Evolutionary conservation across 2,113 vertebrate species (phyloP).

Genomic region (Lepus timidus): DNA sequence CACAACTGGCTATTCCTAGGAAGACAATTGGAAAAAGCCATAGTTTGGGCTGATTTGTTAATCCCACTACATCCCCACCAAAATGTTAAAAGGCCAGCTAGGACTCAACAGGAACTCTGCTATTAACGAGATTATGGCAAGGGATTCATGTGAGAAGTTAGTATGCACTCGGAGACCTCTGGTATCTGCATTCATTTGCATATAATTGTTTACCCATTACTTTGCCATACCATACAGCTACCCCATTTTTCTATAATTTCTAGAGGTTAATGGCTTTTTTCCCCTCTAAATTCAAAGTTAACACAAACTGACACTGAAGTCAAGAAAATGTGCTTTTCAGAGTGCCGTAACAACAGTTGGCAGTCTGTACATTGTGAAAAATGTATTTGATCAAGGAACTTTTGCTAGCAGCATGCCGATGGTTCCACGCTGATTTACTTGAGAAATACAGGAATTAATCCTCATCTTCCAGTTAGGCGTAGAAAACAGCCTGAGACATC

Average conservation of each 20-base stretch:
- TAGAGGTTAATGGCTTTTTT: conserved; percentile 85
- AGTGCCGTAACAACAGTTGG: conserved; percentile 77
- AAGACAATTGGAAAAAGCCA: conserved; percentile 82
- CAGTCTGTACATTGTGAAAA: conserved; percentile 83
- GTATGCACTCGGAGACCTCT: conserved; percentile 83
- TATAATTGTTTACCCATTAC: conserved; percentile 86
- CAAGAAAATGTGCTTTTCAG: conserved; percentile 79
- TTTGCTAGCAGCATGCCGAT: conserved; percentile 73
- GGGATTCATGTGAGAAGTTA: conserved; percentile 82
- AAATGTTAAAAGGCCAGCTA: conserved; percentile 81
- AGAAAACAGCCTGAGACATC: conserved; percentile 61
- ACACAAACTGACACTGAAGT: conserved; percentile 84
- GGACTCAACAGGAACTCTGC: conserved; percentile 77
- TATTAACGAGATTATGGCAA: conserved; percentile 84
- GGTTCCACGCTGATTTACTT: conserved; percentile 71
- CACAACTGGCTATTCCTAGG: conserved; percentile 64
- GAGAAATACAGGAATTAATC: conserved; percentile 72
- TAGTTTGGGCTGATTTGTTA: conserved; percentile 73
- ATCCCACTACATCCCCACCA: conserved; percentile 65
- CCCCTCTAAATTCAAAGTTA: conserved; percentile 85
- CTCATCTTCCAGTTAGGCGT: conserved; percentile 61
- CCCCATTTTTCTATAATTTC: conserved; percentile 82
- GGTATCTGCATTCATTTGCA: conserved; percentile 85
- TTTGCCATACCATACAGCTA: conserved; percentile 74
- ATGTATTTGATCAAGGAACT: conserved; percentile 80